A percentile compares a stretch with the other conserved stretches of the same genome.
Conservation (phyloP, 2,888 invertebrate species). For the Caradrina kadenii region DNA sequence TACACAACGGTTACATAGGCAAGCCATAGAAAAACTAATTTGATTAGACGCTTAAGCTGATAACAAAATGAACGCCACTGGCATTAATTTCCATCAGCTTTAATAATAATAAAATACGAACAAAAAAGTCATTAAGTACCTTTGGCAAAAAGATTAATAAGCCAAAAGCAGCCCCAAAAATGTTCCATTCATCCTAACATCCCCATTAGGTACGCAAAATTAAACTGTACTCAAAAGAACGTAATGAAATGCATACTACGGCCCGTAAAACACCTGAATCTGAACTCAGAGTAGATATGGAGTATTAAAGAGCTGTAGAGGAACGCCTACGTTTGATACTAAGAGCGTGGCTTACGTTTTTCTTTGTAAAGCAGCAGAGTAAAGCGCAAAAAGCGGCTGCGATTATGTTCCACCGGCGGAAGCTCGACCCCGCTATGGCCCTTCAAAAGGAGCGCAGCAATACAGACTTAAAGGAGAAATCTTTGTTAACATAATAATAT, state of each 20-base stretch:
- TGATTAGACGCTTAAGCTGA: constrained; percentile 17
- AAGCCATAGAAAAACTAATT: constrained; percentile 34
- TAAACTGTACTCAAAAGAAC: constrained; percentile 35
- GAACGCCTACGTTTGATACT: constrained; percentile 66
- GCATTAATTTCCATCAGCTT: constrained; percentile 2
- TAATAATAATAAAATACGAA: background rate
- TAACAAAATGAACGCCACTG: constrained; percentile 15
- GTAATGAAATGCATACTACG: constrained; percentile 23
- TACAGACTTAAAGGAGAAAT: constrained; percentile 67
- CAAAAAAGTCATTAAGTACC: background rate
- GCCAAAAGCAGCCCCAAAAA: constrained; percentile 29
- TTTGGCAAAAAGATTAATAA: constrained; percentile 18
- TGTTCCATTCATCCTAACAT: constrained; percentile 21
- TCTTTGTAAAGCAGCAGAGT: constrained; percentile 67
- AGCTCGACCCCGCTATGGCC: constrained; percentile 67
- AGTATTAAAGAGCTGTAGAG: constrained; percentile 55
- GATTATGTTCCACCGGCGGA: constrained; percentile 73
- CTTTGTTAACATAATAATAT: constrained; percentile 68
- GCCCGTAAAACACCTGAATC: constrained; percentile 26
- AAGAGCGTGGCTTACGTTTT: constrained; percentile 63
- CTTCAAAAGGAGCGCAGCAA: constrained; percentile 72
- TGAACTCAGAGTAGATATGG: constrained; percentile 39
- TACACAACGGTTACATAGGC: background rate
- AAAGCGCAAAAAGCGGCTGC: constrained; percentile 70
- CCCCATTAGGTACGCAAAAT: constrained; percentile 18